Base-by-base conservation (phyloP, 2,797 vertebrate genomes). In the Philypnodon macrostomus region DNA sequence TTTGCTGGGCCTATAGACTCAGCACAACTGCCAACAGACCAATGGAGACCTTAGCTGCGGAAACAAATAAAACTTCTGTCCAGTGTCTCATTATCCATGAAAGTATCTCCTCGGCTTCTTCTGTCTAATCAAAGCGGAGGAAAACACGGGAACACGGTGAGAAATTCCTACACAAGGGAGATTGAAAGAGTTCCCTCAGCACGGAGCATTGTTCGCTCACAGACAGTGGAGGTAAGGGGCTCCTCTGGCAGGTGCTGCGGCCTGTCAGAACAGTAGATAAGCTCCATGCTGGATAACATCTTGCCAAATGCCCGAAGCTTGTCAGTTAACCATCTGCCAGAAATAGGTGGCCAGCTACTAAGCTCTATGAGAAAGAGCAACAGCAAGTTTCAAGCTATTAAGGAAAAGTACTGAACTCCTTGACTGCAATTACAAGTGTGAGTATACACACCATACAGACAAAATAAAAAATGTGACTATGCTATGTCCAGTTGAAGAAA, bases 231-330 rank as follows among this genome's bases (percentile, higher is more conserved):
- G 78, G 75, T 85, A 79, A 83, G 85, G 77, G 87, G 84, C 75
- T 87, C 70, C 75, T 85, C 79, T 90, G 89, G 88, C 88, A 91
- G 88, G 85, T 90, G 85, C 81, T 84, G 75, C 48, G 58, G 75
- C 80, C 88, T 90, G 89, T 90, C 89, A 91, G 81, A 79, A 76
- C 71, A 39, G 63, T 63, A 83, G 85, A 86, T 81, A 85, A 88
- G 84, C 63, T 83, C 79, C 75, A 83, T 78, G 75, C 81, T 62
- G 81, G 81, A 80, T 81, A 87, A 87, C 84, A 87, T 84, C 86
- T 87, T 82, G 72, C 85, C 78, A 83, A 85, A 86, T 82, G 80
- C 80, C 80, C 63, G 78, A 87, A 81, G 75, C 88, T 88, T 90
- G 90, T 90, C 89, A 91, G 87, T 87, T 87, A 87, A 70, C 71